Evolutionary conservation across 1,140 invertebrate genomes (phyloP), one percentile per base, ranked within the genome.

Genomic region (Trinorchestia longiramus): DNA sequence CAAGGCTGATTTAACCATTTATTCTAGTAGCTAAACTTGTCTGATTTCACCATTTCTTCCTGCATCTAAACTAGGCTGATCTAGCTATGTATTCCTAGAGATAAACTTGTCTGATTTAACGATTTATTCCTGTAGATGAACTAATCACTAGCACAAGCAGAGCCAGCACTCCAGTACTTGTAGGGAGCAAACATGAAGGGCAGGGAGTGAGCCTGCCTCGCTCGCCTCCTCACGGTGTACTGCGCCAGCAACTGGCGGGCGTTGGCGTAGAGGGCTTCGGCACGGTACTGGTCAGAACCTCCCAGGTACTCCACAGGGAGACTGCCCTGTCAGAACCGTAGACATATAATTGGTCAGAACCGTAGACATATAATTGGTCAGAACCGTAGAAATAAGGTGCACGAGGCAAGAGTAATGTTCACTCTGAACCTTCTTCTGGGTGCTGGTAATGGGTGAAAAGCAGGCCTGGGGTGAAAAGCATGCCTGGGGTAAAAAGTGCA

Each of bases 231-330:
- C 4, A 43, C 41, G 45, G 47, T 92, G 92, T 96, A 96, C 43
- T 96, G 96, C 62, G 88, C 77, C 0, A 96, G 77, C 45, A 95
- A 62, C 95, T 96, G 96, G n/a, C 95, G 95, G n/a, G 95, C 96
- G 77, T 96, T 96, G 47, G 95, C 95, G n/a, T 96, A 96, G 47
- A 95, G 95, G 43, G 94, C 94, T 95, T 96, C 95, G 0, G 96
- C 57, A 1, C 87, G 36, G 44, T 95, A 87, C 42, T 95, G 40
- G 36, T 0, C 57, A 95, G 91, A 42, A 19, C 47, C 36, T n/a
- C 96, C 87, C 43, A 96, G 88, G 91, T 96, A 96, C 95, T 96
- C 77, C 11, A 96, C 43, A 42, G 87, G 92, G 53, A 95, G 91
- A 57, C 40, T 96, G 95, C 53, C 87, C 95, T 95, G 95, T 41